Evolutionary conservation across 1,140 invertebrate species (phyloP).

Genomic region (Brachystomella parvula): DNA sequence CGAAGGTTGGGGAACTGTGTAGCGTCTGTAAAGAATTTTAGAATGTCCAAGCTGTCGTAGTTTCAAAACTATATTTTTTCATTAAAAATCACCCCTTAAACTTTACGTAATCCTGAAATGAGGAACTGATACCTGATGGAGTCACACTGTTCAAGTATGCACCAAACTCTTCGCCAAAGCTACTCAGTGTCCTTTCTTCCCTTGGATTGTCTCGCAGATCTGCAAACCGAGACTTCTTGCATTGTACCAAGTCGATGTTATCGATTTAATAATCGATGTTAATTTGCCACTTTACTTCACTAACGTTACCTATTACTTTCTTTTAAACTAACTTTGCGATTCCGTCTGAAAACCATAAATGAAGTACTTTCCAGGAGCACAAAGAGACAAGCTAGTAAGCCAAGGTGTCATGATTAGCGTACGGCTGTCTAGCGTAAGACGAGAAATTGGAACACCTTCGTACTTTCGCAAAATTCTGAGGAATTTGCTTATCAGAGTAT

Average conservation of each 20-base stretch:
- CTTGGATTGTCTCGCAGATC: background rate
- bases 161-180: background rate
- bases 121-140: background rate
- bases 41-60: background rate
- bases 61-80: background rate
- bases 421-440: too few species aligned
- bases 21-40: background rate
- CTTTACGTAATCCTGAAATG: too few species aligned
- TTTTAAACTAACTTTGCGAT: too few species aligned
- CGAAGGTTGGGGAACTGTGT: background rate
- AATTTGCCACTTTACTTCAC: background rate
- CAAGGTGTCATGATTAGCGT: too few species aligned
- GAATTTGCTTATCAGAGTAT: background rate
- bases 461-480: background rate
- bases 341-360: too few species aligned
- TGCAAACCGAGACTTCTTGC: background rate
- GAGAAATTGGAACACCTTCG: background rate
- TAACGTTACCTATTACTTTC: too few species aligned
- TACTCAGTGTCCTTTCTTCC: background rate
- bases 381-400: too few species aligned
- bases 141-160: background rate
- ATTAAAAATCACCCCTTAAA: background rate
- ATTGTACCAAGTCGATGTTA: background rate
- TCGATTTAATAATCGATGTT: background rate
- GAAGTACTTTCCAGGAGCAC: too few species aligned